Base-by-base conservation (phyloP, 2,113 vertebrate genomes). In the Pseudopipra pipra region DNA sequence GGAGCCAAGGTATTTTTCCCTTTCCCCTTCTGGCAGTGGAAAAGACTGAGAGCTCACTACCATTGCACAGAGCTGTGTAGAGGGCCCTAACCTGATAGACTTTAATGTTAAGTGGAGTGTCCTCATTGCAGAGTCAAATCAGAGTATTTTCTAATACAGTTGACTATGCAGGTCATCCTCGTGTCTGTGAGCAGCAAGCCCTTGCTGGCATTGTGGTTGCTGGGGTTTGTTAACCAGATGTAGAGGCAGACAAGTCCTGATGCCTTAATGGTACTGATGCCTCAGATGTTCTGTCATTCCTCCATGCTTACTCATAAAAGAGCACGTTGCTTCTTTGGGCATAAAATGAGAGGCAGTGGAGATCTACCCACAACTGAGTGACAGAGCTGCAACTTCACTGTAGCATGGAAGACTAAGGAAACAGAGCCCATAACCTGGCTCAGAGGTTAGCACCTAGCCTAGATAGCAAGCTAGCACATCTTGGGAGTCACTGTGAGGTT, bases 181-280 rank as follows among this genome's bases (percentile, higher is more conserved):
- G 19, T 0, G 4, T n/a, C 12, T 27, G 9, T 46, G 41, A 77
- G 33, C 33, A 41, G 25, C 1, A 2, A 72, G 21, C 5, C 13
- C 12, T 61, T 1, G 3, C 37, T 8, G 9, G 23, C 5, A 4
- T 1, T 1, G 5, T 23, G 17, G 13, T 33, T 30, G 22, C 18
- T 37, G 21, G 11, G n/a, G 19, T 46, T 74, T 46, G n/a, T 22
- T 15, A 62, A 28, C 8, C 10, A 18, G 8, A 30, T 1, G 0
- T 22, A 75, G 12, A 79, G 24, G 54, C 22, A 71, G 35, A 70
- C 14, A 6, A 9, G 17, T 62, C 24, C 54, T 63, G 16, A 24
- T 31, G 22, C 14, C 51, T 67, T 55, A 62, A 55, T 52, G n/a
- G n/a, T n/a, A n/a, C n/a, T n/a, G n/a, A n/a, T n/a, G n/a, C n/a